Base-by-base conservation (phyloP, 2,113 vertebrate genomes). In the Odocoileus virginianus region DNA sequence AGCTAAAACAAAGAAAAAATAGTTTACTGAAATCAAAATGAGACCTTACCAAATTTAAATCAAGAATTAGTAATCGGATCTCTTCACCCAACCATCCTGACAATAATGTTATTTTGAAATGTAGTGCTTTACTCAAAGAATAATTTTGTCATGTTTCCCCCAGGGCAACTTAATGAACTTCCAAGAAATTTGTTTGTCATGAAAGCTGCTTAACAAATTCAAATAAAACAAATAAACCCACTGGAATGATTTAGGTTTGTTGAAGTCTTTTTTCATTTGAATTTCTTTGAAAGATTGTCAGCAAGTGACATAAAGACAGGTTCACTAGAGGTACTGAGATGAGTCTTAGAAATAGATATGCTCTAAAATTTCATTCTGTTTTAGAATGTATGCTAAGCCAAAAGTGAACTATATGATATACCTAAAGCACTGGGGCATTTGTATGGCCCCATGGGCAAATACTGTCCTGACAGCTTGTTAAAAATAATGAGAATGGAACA, bases 401-500 rank as follows among this genome's bases (percentile, higher is more conserved):
- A 76, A 61, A 85, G n/a, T 45, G 28, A 95, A 85, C 16, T 58
- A 57, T 52, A 40, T 23, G 21, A 54, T 50, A 9, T 83, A 91
- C 14, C 45, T 88, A 84, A 90, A 60, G 7, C 60, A 55, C 43
- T 92, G 58, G 30, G 27, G 3, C 3, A 93, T 76, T 60, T 90
- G 4, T 52, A 40, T 87, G 89, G 13, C 40, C 58, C 36, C n/a
- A 15, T 82, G 92, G 43, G 90, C 43, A 92, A 96, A 90, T 45
- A 79, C 8, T 58, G 6, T 89, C 79, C 11, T 71, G 27, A 67
- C 33, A 79, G 7, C 45, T 89, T 64, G 16, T 96, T 95, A 87
- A 97, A 97, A 97, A 94, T 95, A 97, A 96, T 89, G 76, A 52
- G 17, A 92, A 79, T 61, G 7, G 45, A 82, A 95, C 33, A 87